Evolutionary conservation across 2,888 invertebrate genomes (phyloP).

Genomic region (Tortrix viridana): DNA sequence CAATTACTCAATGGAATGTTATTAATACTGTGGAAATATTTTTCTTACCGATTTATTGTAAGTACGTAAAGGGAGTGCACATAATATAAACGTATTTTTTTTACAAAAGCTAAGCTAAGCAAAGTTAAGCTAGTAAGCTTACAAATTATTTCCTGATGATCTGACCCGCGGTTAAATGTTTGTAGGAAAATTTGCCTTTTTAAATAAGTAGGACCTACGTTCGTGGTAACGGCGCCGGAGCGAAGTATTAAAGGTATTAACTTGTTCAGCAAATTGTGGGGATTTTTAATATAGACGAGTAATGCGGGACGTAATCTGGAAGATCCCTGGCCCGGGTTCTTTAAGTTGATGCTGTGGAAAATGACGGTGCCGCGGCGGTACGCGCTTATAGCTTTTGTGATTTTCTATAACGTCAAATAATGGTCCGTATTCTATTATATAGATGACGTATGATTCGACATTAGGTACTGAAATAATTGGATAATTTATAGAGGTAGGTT

Average conservation of each 20-base stretch:
- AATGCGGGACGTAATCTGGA: constrained; percentile 35
- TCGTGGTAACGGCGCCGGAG: constrained; percentile 21
- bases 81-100: too few species aligned
- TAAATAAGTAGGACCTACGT: constrained; percentile 24
- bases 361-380: constrained; percentile 1
- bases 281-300: constrained; percentile 40
- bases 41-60: too few species aligned
- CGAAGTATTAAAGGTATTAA: constrained; percentile 40
- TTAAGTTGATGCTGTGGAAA: constrained; percentile 15
- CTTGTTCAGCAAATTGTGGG: constrained; percentile 41
- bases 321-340: constrained; percentile 11
- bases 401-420: background rate
- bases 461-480: too few species aligned
- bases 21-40: too few species aligned
- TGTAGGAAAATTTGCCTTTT: constrained; percentile 30
- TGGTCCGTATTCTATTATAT: too few species aligned
- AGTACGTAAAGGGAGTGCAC: too few species aligned
- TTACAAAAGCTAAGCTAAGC: too few species aligned
- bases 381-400: background rate
- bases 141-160: constrained; percentile 30
- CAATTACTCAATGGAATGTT: too few species aligned
- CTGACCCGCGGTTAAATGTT: constrained; percentile 25
- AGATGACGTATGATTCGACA: too few species aligned
- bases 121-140: constrained; percentile 1
- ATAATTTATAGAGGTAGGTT: too few species aligned